Evolutionary conservation across 2,113 vertebrate genomes (phyloP), one percentile per base, ranked within the genome.

Genomic region (Misgurnus anguillicaudatus): DNA sequence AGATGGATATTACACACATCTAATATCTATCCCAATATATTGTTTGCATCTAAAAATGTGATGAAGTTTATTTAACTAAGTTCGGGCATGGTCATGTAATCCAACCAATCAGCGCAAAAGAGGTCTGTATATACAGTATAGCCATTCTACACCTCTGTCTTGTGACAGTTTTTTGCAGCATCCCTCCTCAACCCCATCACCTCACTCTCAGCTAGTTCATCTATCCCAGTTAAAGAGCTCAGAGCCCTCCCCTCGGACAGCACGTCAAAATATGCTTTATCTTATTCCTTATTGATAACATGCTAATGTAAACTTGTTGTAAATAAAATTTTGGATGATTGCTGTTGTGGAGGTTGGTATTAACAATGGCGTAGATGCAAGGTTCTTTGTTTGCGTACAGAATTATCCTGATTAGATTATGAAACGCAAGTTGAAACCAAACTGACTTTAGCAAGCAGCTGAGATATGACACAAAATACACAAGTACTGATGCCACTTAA

Each of bases 341-440:
- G 9, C 8, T 6, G 11, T 24, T 73, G n/a, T 5, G 53, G 38
- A 60, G 17, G 41, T 70, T 61, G 4, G 39, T 74, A 47, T 74
- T 58, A 42, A 21, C 69, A 19, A 70, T n/a, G 31, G 57, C 71
- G 24, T 21, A 61, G 58, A 36, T 57, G 31, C 13, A 6, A 75
- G 13, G 48, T 45, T 41, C 41, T 58, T 60, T 75, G 41, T 75
- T 75, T 75, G 41, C 72, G 1, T 41, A n/a, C 48, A 60, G 70
- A 60, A 42, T 48, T 31, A 62, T 11, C 39, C 21, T 48, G 58
- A 62, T 48, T 45, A 47, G 58, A 75, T 9, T 21, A 62, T 72
- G n/a, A 58, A 60, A 42, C n/a, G 0, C 70, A 72, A 75, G 57
- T 61, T 62, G n/a, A n/a, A n/a, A n/a, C n/a, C n/a, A n/a, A n/a